Conservation (phyloP, 92 coral and sea anemone genomes). For the Zoanthus solanderi region DNA sequence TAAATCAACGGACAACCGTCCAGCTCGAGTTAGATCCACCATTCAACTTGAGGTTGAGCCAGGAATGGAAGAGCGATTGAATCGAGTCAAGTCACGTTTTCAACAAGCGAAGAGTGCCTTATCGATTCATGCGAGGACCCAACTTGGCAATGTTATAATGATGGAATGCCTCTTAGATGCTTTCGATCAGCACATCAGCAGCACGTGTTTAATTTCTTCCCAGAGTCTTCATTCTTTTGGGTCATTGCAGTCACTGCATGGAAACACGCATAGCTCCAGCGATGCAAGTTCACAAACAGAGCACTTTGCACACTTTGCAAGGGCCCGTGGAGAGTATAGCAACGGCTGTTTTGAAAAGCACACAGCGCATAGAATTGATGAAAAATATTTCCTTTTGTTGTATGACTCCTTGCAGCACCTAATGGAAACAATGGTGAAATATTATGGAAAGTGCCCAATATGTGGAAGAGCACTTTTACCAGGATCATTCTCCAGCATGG, state of each 20-base stretch:
- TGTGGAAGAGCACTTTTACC: conserved; percentile 2
- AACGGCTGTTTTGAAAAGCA: conserved; percentile 40
- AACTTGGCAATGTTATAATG: conserved; percentile 37
- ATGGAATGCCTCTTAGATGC: conserved; percentile 35
- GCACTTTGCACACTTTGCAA: not conserved
- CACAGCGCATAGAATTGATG: conserved; percentile 18
- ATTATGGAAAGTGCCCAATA: conserved; percentile 23
- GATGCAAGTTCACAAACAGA: conserved; percentile 31
- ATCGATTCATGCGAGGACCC: not conserved
- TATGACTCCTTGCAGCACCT: conserved; percentile 21
- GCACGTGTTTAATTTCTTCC: not conserved
- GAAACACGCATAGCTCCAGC: not conserved
- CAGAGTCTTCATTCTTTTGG: not conserved
- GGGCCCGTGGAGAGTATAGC: conserved; percentile 26
- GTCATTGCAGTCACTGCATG: not conserved
- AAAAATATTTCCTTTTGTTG: conserved; percentile 32
- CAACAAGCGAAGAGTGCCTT: too few species aligned
- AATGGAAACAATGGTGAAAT: not conserved
- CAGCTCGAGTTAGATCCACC: too few species aligned
- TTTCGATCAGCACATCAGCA: conserved; percentile 16
- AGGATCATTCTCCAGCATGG: conserved; percentile 29
- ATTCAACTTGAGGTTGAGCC: too few species aligned
- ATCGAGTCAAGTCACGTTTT: not conserved
- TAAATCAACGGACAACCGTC: too few species aligned
- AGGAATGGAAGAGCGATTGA: too few species aligned